Evolutionary conservation across 2,797 vertebrate species (phyloP).

Genomic region (Tadarida brasiliensis): DNA sequence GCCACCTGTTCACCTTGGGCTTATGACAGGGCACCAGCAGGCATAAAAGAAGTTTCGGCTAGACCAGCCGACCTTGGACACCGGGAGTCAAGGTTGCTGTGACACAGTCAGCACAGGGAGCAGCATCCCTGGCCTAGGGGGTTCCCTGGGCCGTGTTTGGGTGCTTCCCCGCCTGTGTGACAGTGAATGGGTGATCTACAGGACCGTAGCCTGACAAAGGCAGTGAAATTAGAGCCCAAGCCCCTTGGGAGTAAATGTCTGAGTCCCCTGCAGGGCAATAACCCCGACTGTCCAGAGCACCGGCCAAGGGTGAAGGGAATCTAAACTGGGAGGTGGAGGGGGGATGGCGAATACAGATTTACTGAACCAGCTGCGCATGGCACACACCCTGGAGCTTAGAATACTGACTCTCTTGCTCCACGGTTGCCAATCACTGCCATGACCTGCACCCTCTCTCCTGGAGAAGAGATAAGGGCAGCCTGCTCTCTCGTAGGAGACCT

Average conservation of each 20-base stretch:
- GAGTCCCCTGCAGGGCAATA: background rate
- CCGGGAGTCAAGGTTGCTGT: background rate
- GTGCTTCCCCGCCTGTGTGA: background rate
- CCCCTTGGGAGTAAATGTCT: background rate
- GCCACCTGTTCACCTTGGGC: background rate
- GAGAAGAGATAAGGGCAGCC: background rate
- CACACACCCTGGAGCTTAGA: no score
- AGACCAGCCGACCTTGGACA: background rate
- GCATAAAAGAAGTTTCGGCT: background rate
- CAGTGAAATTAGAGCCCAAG: background rate
- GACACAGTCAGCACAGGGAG: accelerated
- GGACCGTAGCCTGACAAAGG: background rate
- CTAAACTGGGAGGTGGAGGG: background rate
- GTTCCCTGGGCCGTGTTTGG: background rate
- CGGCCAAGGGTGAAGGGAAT: background rate
- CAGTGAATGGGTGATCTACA: background rate
- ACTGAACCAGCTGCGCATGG: background rate
- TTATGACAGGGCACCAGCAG: background rate
- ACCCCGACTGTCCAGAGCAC: background rate
- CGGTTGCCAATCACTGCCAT: accelerated
- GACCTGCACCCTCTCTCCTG: background rate
- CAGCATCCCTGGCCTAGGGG: background rate
- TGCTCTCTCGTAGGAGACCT: background rate
- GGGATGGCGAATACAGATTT: background rate
- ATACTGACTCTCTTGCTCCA: background rate